Evolutionary conservation across 2,113 vertebrate species (phyloP).

Genomic region (Ivindomyrus marchei): DNA sequence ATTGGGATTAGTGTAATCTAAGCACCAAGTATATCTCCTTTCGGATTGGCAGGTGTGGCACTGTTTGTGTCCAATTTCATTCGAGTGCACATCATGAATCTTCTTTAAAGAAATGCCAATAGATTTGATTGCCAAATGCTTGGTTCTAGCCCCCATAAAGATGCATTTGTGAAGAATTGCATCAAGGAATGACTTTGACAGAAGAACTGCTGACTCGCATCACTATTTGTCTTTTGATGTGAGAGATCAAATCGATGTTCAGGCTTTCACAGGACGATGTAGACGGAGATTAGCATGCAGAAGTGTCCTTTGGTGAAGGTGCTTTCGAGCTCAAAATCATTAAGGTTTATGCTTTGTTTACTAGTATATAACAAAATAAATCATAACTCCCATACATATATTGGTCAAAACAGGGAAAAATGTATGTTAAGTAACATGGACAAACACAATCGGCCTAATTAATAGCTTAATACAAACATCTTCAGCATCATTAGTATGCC

Average conservation of each 20-base stretch:
- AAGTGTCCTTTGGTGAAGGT: constrained; percentile 70
- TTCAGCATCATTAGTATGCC: neutral
- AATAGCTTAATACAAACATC: neutral
- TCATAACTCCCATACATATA: constrained; percentile 47
- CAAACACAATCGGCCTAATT: neutral
- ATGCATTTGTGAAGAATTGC: constrained; percentile 85
- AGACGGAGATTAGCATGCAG: constrained; percentile 93
- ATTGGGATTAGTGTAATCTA: constrained; percentile 58
- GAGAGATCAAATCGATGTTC: constrained; percentile 99
- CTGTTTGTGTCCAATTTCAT: constrained; percentile 63
- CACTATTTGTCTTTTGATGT: constrained; percentile 99
- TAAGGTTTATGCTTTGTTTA: constrained; percentile 52
- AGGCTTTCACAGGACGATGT: constrained; percentile 79
- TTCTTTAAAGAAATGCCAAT: constrained; percentile 94
- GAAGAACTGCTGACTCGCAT: constrained; percentile 98
- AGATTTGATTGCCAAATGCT: constrained; percentile 92
- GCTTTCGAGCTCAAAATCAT: constrained; percentile 59
- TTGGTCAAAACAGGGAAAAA: constrained; percentile 17
- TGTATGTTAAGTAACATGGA: neutral
- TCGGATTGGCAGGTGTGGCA: constrained; percentile 42
- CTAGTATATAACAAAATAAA: constrained; percentile 60
- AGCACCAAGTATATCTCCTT: constrained; percentile 47
- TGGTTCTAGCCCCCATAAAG: constrained; percentile 76
- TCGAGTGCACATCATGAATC: constrained; percentile 81
- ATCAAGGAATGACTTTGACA: constrained; percentile 99